Conservation (phyloP, 2,797 vertebrate genomes). For the Poecile montanus region DNA sequence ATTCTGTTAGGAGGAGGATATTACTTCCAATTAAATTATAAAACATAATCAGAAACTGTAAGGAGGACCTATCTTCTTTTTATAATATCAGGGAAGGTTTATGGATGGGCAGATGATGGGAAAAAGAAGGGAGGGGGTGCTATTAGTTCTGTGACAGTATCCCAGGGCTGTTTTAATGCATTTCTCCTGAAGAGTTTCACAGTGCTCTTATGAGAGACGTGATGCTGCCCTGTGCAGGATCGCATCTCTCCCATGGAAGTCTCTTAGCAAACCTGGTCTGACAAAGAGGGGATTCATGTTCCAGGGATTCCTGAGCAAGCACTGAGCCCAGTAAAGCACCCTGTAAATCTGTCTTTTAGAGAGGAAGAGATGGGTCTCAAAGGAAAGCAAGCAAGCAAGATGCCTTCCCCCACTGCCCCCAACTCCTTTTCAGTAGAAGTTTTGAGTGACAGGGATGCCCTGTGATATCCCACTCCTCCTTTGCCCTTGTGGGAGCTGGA, state of each 20-base stretch:
- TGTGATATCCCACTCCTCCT: fast-evolving
- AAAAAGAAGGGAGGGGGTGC: background rate
- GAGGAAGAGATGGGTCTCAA: background rate
- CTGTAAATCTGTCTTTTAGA: background rate
- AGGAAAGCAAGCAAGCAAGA: background rate
- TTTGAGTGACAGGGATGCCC: fast-evolving
- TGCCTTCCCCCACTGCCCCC: no score
- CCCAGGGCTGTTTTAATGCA: background rate
- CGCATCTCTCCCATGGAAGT: background rate
- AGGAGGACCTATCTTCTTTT: background rate
- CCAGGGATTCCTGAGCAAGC: background rate
- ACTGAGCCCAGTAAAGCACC: background rate
- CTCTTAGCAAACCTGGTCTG: background rate
- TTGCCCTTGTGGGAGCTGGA: background rate
- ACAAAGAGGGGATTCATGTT: background rate
- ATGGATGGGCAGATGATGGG: background rate
- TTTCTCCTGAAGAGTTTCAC: background rate
- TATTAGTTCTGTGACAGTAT: background rate
- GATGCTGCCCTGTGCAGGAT: background rate
- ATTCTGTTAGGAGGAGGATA: background rate
- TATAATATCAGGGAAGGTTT: background rate
- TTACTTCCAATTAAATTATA: background rate
- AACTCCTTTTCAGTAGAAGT: background rate
- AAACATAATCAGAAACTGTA: background rate
- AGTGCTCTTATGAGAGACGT: background rate